Evolutionary conservation across 2,797 vertebrate species (phyloP).

Genomic region (Tinamus major): DNA sequence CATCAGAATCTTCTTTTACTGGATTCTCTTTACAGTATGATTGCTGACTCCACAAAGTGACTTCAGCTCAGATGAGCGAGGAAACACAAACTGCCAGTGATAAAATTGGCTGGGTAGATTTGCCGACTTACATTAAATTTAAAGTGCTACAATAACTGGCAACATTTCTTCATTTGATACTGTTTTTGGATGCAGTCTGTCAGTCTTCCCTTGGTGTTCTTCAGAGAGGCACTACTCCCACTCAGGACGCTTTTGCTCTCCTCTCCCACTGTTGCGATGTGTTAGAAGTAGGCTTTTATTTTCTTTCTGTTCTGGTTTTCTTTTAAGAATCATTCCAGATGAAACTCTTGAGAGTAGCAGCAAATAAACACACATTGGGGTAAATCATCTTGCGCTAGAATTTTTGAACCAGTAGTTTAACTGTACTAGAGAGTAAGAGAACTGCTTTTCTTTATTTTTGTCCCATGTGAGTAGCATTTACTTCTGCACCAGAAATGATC

Average conservation of each 20-base stretch:
- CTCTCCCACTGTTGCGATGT: not conserved
- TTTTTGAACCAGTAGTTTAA: not conserved
- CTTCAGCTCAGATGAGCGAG: not conserved
- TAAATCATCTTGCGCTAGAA: not conserved
- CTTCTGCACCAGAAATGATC: not conserved
- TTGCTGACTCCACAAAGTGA: not conserved
- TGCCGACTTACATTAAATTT: not conserved
- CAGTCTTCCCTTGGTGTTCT: not conserved
- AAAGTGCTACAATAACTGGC: not conserved
- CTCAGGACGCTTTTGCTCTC: not conserved
- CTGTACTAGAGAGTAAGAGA: not conserved
- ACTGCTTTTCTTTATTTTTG: not conserved
- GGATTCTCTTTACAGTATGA: not conserved
- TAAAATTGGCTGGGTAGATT: not conserved
- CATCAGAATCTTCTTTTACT: not conserved
- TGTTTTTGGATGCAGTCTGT: conserved; percentile 9
- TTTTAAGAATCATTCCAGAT: not conserved
- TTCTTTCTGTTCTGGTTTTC: not conserved
- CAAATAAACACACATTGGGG: not conserved
- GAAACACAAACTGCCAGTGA: not conserved
- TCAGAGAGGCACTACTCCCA: not conserved
- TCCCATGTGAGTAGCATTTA: not conserved
- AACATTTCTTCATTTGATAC: not conserved
- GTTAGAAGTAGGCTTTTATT: not conserved
- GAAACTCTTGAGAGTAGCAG: not conserved